Evolutionary conservation across 2,888 invertebrate genomes (phyloP).

Genomic region (Megastigmus dorsalis): DNA sequence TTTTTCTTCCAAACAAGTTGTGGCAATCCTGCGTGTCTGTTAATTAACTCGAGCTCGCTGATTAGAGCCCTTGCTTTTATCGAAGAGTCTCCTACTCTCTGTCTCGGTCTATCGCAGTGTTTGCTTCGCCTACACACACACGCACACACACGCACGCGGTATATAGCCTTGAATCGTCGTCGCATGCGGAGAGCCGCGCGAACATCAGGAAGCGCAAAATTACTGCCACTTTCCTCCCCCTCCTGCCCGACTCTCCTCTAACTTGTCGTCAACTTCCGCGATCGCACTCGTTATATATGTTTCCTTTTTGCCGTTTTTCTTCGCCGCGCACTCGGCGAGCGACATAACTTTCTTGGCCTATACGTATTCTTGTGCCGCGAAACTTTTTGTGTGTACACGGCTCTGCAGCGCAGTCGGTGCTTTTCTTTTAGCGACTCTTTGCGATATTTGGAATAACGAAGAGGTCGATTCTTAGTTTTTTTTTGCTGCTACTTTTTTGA

Average conservation of each 20-base stretch:
- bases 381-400: not conserved
- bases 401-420: not conserved
- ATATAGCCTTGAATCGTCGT: conserved; percentile 26
- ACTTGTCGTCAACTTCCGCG: conserved; percentile 48
- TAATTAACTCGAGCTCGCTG: conserved; percentile 60
- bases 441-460: not conserved
- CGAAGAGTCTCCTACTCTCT: conserved; percentile 48
- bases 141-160: not conserved
- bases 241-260: not conserved
- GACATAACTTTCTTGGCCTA: not conserved
- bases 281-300: conserved; percentile 34
- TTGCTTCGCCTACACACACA: not conserved
- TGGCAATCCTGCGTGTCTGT: conserved; percentile 42
- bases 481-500: too few relatives aligned
- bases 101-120: conserved; percentile 53
- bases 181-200: not conserved
- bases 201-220: conserved; percentile 48
- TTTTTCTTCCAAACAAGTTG: not conserved
- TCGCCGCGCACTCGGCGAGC: not conserved
- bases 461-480: too few relatives aligned
- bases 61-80: conserved; percentile 58
- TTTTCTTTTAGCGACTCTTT: not conserved
- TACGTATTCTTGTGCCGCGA: not conserved
- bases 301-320: conserved; percentile 26
- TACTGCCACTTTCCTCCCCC: conserved; percentile 34